These are phyloP conservation scores for Anseranas semipalmata DNA, from an alignment of 2,113 vertebrate species.

Conservation along the genomic window DNA sequence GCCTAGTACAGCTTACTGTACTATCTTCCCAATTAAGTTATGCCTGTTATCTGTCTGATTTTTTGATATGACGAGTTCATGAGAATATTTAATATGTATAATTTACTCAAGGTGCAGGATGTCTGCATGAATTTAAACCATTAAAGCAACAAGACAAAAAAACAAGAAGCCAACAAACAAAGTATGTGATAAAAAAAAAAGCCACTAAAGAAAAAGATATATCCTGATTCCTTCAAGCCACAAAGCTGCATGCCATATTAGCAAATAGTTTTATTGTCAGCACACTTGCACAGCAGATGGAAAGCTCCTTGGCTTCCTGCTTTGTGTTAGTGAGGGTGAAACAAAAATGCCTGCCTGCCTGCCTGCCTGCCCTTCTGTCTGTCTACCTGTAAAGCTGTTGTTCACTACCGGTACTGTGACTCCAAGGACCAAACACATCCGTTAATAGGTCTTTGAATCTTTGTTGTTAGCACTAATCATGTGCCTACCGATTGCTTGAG, in stretches of 20 bases:
- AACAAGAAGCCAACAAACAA: background rate
- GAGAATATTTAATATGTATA: constrained; percentile 20
- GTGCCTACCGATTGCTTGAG: background rate
- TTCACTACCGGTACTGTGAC: background rate
- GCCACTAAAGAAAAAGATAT: background rate
- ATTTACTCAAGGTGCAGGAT: constrained; percentile 38
- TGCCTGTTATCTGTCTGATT: constrained; percentile 44
- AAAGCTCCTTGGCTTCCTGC: background rate
- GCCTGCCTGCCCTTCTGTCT: background rate
- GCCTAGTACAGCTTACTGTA: background rate
- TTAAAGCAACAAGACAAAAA: background rate
- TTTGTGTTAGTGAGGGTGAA: background rate
- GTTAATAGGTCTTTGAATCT: background rate
- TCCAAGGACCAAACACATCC: background rate
- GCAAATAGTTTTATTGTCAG: constrained; percentile 1
- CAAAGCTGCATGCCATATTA: background rate
- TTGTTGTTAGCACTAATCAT: background rate
- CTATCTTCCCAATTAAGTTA: constrained; percentile 22
- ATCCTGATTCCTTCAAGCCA: constrained; percentile 21
- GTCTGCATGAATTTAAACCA: constrained; percentile 8
- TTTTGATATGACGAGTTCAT: constrained; percentile 30
- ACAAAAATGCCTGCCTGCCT: background rate
- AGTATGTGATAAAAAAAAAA: background rate
- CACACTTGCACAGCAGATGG: constrained; percentile 17
- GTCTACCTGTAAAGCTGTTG: background rate